A percentile compares a stretch with the other conserved stretches of the same genome.
These are phyloP conservation scores for Sciurus carolinensis DNA, from an alignment of 2,797 vertebrate species.

Conservation along the genomic window DNA sequence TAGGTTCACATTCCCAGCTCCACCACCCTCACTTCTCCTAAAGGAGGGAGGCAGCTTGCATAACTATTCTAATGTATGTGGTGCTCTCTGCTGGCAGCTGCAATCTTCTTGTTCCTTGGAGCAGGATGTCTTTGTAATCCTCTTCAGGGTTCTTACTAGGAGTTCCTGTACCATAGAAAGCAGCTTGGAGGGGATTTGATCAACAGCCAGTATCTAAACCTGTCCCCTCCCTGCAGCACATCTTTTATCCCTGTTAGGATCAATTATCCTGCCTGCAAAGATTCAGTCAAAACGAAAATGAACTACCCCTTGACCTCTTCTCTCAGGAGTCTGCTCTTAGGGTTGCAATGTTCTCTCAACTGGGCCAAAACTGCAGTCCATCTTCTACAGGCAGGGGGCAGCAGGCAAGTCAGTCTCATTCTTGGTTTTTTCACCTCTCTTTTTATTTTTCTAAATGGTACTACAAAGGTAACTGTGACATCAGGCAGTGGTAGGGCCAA, in stretches of 20 bases:
- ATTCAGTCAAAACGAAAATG: background rate
- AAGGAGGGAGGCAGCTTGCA: background rate
- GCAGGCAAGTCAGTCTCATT: background rate
- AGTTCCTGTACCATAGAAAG: background rate
- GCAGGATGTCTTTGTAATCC: background rate
- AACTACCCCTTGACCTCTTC: background rate
- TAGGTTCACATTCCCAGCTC: background rate
- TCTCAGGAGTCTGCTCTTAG: background rate
- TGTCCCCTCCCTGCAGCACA: background rate
- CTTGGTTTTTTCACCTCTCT: background rate
- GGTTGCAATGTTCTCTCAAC: background rate
- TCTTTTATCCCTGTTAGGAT: background rate
- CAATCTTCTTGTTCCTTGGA: background rate
- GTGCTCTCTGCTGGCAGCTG: slow-evolving; percentile 85
- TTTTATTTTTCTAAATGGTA: slow-evolving; percentile 24
- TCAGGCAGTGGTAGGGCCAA: background rate
- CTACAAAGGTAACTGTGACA: background rate
- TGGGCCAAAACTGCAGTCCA: background rate
- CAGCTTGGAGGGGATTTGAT: background rate
- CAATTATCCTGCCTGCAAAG: background rate
- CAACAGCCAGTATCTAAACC: background rate
- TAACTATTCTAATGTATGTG: slow-evolving; percentile 53
- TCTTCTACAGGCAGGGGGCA: background rate
- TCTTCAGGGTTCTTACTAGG: background rate
- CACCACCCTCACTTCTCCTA: background rate